Evolutionary conservation across 1,140 invertebrate genomes (phyloP).

Genomic region (Oreohelix idahoensis): DNA sequence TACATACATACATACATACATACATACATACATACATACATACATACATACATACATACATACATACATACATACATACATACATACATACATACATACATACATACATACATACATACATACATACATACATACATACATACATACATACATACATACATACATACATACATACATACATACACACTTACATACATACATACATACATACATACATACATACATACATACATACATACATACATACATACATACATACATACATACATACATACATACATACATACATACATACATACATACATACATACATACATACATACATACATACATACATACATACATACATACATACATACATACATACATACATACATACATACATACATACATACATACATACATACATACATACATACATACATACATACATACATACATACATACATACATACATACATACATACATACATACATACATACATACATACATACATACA

Average conservation of each 20-base stretch:
- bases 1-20: background rate
- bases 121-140: conserved; percentile 41
- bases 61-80: conserved; percentile 78
- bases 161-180: no score
- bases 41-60: conserved; percentile 75
- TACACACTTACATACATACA: no score
- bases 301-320: background rate
- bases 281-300: background rate
- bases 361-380: no score
- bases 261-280: background rate
- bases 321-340: background rate
- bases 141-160: conserved; percentile 38
- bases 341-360: background rate
- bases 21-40: background rate
- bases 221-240: no score
- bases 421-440: conserved; percentile 17
- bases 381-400: conserved; percentile 39
- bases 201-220: no score
- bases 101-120: background rate
- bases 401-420: conserved; percentile 83
- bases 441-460: conserved; percentile 2
- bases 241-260: background rate
- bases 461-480: background rate
- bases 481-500: conserved; percentile 5
- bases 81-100: conserved; percentile 21